These are phyloP conservation scores for Dendrolimus punctatus DNA, from an alignment of 1,140 invertebrate species.

Conservation along the genomic window DNA sequence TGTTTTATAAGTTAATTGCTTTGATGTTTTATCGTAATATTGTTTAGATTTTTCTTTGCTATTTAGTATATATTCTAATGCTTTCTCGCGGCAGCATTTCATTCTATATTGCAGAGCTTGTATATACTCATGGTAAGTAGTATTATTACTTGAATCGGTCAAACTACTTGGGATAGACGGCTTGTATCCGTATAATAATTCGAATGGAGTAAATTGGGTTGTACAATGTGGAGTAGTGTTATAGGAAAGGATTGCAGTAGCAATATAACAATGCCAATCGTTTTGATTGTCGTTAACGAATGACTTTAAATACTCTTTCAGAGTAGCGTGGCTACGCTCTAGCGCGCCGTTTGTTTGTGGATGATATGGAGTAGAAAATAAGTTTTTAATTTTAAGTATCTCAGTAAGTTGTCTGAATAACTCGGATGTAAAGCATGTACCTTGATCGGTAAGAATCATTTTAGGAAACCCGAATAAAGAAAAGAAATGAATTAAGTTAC, in stretches of 20 bases:
- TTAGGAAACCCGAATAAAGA: slow-evolving; percentile 39
- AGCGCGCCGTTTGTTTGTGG: slow-evolving; percentile 33
- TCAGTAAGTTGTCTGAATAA: slow-evolving; percentile 34
- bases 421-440: slow-evolving; percentile 36
- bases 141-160: too few relatives aligned
- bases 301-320: slow-evolving; percentile 33
- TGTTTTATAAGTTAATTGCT: too few relatives aligned
- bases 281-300: slow-evolving; percentile 26
- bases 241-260: slow-evolving; percentile 23
- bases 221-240: too few relatives aligned
- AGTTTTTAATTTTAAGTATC: slow-evolving; percentile 32
- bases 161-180: too few relatives aligned
- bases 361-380: slow-evolving; percentile 41
- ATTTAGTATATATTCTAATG: too few relatives aligned
- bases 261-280: slow-evolving; percentile 26
- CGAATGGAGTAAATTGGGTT: too few relatives aligned
- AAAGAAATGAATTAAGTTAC: slow-evolving; percentile 31
- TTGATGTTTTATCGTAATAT: too few relatives aligned
- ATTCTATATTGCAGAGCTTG: too few relatives aligned
- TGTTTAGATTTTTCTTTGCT: too few relatives aligned
- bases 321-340: slow-evolving; percentile 19
- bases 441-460: slow-evolving; percentile 38
- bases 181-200: too few relatives aligned
- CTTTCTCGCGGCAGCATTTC: too few relatives aligned
- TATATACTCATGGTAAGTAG: too few relatives aligned